Evolutionary conservation across 2,888 invertebrate genomes (phyloP), one percentile per base, ranked within the genome.

Genomic region (Criorhina ranunculi): DNA sequence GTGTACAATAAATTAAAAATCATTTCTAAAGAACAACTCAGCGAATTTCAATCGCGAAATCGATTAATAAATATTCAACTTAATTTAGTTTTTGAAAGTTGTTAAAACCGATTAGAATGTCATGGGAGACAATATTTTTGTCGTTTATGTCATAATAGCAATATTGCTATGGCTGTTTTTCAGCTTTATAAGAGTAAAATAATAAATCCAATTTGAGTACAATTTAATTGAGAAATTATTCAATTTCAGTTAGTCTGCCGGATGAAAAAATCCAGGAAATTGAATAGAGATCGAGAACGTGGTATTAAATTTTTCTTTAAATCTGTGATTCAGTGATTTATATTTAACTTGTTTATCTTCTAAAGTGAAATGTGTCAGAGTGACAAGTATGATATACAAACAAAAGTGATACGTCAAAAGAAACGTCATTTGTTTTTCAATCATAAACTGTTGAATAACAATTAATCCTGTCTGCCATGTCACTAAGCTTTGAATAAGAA

Each of bases 111-210:
- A 35, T 33, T 67, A 59, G 53, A 55, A 72, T 82, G 67, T 15
- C 7, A 67, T 78, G 79, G 69, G 49, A 35, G 62, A 64, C 1
- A 57, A 62, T 59, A 51, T 40, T 51, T 64, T 83, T 37, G 29
- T 83, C 12, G 35, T 31, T 9, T 73, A 62, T 42, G 17, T 62
- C 0, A 24, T 83, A 19, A 59, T 78, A 17, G 62, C 51, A 2
- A 51, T 73, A 8, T 57, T 37, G 6, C 8, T 69, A 29, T 55
- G 40, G 46, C 42, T 83, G 6, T 9, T 83, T 64, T 57, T 67
- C 2, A 83, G 79, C 5, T 57, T 78, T n/a, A 40, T 79, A 9
- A 79, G 69, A 69, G 83, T 83, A 83, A 69, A 37, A 15, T 7
- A n/a, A 37, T 9, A 33, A 15, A 19, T 29, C 24, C 44, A 4